Percentiles rank a stretch among this genome's conserved stretches.
Conservation (phyloP, 2,797 vertebrate species). For the Sebastolobus altivelis region DNA sequence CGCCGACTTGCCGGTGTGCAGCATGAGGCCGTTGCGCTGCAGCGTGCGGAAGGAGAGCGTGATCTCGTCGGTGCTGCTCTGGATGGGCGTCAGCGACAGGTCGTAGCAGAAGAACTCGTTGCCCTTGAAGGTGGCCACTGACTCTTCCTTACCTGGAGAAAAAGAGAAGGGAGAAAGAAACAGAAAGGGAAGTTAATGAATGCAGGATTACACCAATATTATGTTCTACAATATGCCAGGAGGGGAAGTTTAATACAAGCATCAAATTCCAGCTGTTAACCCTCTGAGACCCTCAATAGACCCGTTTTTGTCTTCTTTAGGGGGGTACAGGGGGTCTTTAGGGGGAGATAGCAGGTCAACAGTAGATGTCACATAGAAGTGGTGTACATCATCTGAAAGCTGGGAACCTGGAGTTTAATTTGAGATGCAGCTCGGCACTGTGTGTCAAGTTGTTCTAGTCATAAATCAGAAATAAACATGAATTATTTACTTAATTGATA, state of each 20-base stretch:
- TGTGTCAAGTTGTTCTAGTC: no score
- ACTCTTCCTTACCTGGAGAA: slow-evolving; percentile 90
- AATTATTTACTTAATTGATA: no score
- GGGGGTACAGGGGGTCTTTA: no score
- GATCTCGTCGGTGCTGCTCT: slow-evolving; percentile 98
- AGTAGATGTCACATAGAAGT: no score
- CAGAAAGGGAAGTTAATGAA: background rate
- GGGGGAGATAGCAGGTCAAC: no score
- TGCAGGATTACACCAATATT: background rate
- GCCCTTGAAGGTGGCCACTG: slow-evolving; percentile 94
- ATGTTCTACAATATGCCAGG: background rate
- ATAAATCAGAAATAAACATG: no score
- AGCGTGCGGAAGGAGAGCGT: slow-evolving; percentile 94
- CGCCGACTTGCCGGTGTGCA: slow-evolving; percentile 95
- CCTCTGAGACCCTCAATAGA: no score
- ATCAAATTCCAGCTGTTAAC: background rate
- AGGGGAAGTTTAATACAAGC: background rate
- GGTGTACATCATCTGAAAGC: no score
- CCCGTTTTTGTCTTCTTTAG: no score
- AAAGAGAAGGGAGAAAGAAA: background rate
- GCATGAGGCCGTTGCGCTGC: slow-evolving; percentile 95
- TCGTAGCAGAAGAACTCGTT: slow-evolving; percentile 98
- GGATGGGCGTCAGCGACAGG: slow-evolving; percentile 95
- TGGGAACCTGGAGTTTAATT: no score
- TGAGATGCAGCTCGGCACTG: no score